Base-by-base conservation (phyloP, 2,888 invertebrate genomes). In the Conchocele bisecta region DNA sequence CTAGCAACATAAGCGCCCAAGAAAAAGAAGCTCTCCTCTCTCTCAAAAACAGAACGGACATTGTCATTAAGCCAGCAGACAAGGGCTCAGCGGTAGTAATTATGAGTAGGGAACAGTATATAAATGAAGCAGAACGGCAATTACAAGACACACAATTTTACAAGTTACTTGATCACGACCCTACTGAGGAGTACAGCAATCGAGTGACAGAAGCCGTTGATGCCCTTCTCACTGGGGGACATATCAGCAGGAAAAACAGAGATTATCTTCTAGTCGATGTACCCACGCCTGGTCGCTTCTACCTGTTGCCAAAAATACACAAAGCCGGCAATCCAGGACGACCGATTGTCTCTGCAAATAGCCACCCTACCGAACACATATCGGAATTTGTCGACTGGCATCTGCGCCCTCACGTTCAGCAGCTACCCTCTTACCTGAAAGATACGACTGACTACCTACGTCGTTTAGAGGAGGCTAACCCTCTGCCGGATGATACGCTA, bases 321-420 rank as follows among this genome's bases (percentile, higher is more conserved):
- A 67, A 72, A 37, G 42, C 42, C 28, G 48, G 50, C 3, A 51
- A 48, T 41, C 59, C 56, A 3, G 59, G 59, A 15, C 58, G 59
- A 9, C 66, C 66, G n/a, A 69, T 74, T 24, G 61, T 66, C 26
- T 70, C 57, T n/a, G 61, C 48, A 6, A 70, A 54, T 24, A 56
- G 57, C 7, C 44, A 51, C 13, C 65, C 46, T 24, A 65, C 65
- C 13, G 65, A 65, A 41, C 58, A 29, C 26, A 69, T 65, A 13
- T 74, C 57, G 13, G 53, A 63, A 31, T 60, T 48, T 28, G 35
- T 64, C 5, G 64, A 53, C 24, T 42, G 53, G n/a, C 57, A 69
- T 33, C 58, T 70, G 5, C 50, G 51, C 41, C 61, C 48, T 1
- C 29, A 53, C 42, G 54, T 46, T 7, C 46, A 51, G 22, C 26